phyloP scores from a whole-genome alignment of 2,888 invertebrate species.

The Callosobruchus maculatus region DNA sequence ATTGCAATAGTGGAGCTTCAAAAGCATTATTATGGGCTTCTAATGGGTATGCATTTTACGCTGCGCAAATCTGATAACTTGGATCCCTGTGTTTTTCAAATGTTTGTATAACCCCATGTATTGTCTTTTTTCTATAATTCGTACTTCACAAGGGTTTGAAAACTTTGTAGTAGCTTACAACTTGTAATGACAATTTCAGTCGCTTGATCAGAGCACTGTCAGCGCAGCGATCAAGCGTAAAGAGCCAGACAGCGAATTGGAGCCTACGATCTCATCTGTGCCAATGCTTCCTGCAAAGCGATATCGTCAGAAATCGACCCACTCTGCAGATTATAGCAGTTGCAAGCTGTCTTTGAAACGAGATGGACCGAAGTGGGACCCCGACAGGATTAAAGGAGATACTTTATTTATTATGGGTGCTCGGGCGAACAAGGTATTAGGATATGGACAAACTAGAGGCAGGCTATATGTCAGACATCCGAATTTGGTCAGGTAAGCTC shows the following conservation, averaged over 20 bases:
- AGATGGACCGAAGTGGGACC: conserved; percentile 70
- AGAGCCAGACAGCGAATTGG: conserved; percentile 58
- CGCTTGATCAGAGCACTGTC: conserved; percentile 45
- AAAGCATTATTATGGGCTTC: no score
- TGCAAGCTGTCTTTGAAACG: conserved; percentile 50
- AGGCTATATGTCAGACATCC: conserved; percentile 74
- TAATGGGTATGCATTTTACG: no score
- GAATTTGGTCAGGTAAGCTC: conserved; percentile 57
- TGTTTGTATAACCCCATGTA: no score
- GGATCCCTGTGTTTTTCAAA: no score
- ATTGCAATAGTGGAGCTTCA: no score
- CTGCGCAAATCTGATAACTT: no score
- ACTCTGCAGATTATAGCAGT: conserved; percentile 47
- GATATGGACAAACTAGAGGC: conserved; percentile 71
- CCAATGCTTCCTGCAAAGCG: conserved; percentile 35
- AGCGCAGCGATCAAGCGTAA: conserved; percentile 56
- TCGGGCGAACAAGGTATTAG: conserved; percentile 69
- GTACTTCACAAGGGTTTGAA: no score
- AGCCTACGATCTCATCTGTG: conserved; percentile 51
- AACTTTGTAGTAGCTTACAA: not conserved
- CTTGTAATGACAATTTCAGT: conserved; percentile 37
- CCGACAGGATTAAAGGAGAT: conserved; percentile 65
- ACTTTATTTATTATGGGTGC: conserved; percentile 79
- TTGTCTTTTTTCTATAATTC: no score
- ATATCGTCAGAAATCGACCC: conserved; percentile 30